Evolutionary conservation across 2,113 vertebrate genomes (phyloP).

Genomic region (Siniperca chuatsi): DNA sequence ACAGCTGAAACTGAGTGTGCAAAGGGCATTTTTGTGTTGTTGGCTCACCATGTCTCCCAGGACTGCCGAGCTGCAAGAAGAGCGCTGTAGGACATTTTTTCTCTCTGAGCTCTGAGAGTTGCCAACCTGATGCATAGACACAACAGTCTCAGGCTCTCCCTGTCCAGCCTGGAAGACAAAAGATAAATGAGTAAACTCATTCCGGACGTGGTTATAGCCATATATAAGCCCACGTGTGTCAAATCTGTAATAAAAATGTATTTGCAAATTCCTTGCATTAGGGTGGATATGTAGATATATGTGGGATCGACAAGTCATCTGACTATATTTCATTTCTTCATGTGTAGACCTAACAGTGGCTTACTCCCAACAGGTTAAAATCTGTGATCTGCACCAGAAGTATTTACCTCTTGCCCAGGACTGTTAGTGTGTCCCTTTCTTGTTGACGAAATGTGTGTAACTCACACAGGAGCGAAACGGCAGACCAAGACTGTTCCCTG

Average conservation of each 20-base stretch:
- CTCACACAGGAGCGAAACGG: slow-evolving; percentile 72
- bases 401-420: slow-evolving; percentile 73
- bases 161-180: slow-evolving; percentile 64
- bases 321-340: not conserved
- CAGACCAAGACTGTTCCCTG: slow-evolving; percentile 74
- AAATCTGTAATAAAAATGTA: not conserved
- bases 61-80: slow-evolving; percentile 78
- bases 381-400: not conserved
- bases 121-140: slow-evolving; percentile 76
- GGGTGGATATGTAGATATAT: not conserved
- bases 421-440: slow-evolving; percentile 71
- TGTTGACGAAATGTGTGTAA: slow-evolving; percentile 65
- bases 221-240: not conserved
- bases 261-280: not conserved
- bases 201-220: not conserved
- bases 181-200: slow-evolving; percentile 5
- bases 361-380: not conserved
- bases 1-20: not conserved
- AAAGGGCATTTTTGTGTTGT: not conserved
- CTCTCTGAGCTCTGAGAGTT: slow-evolving; percentile 77
- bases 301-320: not conserved
- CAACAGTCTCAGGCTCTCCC: slow-evolving; percentile 57
- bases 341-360: not conserved
- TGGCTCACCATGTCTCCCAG: slow-evolving; percentile 82
- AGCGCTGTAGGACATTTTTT: slow-evolving; percentile 72